phyloP scores from a whole-genome alignment of 2,113 vertebrate genomes.

The Dunckerocampus dactyliophorus region DNA sequence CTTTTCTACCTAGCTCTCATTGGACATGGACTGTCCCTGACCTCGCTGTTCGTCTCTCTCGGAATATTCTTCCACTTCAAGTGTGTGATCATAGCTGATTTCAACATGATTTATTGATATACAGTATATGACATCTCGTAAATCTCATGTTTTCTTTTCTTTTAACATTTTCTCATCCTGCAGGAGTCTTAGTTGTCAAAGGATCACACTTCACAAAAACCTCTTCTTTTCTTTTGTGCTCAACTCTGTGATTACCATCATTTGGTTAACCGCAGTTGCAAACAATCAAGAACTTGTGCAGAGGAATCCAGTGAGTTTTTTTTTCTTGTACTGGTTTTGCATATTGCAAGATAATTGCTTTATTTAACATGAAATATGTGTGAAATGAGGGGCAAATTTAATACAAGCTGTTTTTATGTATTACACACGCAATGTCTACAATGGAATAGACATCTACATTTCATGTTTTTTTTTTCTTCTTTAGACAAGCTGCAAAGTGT shows the following conservation, averaged over 20 bases:
- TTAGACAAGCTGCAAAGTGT: constrained; percentile 91
- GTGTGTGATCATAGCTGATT: constrained; percentile 73
- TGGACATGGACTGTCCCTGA: constrained; percentile 90
- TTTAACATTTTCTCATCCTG: constrained; percentile 1
- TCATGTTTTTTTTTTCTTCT: constrained; percentile 8
- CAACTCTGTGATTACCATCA: constrained; percentile 92
- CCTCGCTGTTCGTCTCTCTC: constrained; percentile 88
- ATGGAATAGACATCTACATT: background rate
- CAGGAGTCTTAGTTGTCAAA: constrained; percentile 97
- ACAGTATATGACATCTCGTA: background rate
- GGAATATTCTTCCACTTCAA: constrained; percentile 98
- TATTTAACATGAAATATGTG: no score
- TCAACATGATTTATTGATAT: no score
- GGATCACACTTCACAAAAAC: constrained; percentile 98
- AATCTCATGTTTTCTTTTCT: background rate
- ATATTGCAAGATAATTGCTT: background rate
- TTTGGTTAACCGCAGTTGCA: constrained; percentile 85
- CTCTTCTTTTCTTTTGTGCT: constrained; percentile 95
- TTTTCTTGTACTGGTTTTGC: background rate
- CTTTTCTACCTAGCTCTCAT: constrained; percentile 94
- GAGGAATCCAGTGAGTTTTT: constrained; percentile 80
- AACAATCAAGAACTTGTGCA: constrained; percentile 90
- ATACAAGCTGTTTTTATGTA: background rate
- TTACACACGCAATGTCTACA: background rate
- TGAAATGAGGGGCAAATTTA: background rate